Evolutionary conservation across 2,113 vertebrate genomes (phyloP), one percentile per base, ranked within the genome.

Genomic region (Sardina pilchardus): DNA sequence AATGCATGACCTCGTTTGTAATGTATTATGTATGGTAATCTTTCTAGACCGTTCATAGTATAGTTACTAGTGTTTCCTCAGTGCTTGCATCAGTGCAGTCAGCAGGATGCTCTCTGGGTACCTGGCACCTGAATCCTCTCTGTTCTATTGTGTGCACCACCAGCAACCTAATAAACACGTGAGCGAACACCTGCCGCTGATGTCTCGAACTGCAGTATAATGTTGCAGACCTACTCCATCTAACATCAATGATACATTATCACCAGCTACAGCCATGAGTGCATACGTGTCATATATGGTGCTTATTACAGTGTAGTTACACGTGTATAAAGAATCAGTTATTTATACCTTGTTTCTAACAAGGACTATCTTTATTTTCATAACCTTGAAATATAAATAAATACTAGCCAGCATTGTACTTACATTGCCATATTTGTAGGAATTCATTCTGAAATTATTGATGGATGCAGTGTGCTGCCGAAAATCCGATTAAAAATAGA

Each of bases 21-120:
- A 78, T 78, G 71, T 36, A 78, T 78, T 78, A 78, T 78, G 71
- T 36, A 78, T 78, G 71, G 4, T 36, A 34, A 78, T 78, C 39
- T 42, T 78, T 78, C 30, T 34, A 78, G 14, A 14, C 16, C 36
- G 30, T 34, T 75, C 1, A 30, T 17, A 14, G 30, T 34, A 2
- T 36, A 4, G 30, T 78, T 78, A 36, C 71, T 14, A 17, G 34
- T 34, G 39, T 36, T 26, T 39, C 9, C 39, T 78, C 30, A 3
- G 9, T 17, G 30, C 71, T 78, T 78, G 71, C 71, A 36, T 78
- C 71, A 78, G 71, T 78, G 71, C 30, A 14, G 34, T 78, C 14
- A 78, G 34, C 30, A 16, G 3, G 26, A 14, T 16, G 4, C 30
- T 36, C 30, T 36, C 71, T 78, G 12, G 30, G 30, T 10, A 3